Conservation (phyloP, 2,113 vertebrate genomes). For the Seriola dumerili region DNA sequence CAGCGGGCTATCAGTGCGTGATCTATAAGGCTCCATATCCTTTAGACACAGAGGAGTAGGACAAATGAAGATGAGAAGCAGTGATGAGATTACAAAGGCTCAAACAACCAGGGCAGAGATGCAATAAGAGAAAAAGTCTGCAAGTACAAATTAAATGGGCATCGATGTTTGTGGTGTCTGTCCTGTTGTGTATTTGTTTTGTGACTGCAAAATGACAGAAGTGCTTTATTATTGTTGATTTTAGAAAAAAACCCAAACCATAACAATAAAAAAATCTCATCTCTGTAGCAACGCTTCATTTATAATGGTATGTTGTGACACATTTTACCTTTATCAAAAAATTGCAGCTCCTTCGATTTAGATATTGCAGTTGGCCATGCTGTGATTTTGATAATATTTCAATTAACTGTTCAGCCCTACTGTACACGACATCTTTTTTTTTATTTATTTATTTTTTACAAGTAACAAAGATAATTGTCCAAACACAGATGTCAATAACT, state of each 20-base stretch:
- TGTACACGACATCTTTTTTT: not conserved
- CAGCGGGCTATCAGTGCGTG: conserved; percentile 97
- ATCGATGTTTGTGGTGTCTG: not conserved
- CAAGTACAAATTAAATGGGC: not conserved
- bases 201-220: not conserved
- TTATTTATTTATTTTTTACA: not conserved
- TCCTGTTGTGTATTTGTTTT: not conserved
- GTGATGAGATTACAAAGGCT: conserved; percentile 14
- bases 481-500: not conserved
- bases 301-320: no score
- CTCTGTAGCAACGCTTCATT: no score
- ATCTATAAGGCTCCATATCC: conserved; percentile 98
- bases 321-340: no score
- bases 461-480: not conserved
- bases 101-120: conserved; percentile 2
- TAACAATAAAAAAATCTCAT: not conserved
- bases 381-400: no score
- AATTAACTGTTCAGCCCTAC: no score
- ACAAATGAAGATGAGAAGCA: conserved; percentile 34
- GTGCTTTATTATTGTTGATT: not conserved
- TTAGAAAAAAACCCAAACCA: not conserved
- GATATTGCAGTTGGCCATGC: no score
- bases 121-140: conserved; percentile 2
- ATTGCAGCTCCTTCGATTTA: no score
- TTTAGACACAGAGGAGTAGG: conserved; percentile 67